Base-by-base conservation (phyloP, 2,888 invertebrate species). In the Cheilosia variabilis region DNA sequence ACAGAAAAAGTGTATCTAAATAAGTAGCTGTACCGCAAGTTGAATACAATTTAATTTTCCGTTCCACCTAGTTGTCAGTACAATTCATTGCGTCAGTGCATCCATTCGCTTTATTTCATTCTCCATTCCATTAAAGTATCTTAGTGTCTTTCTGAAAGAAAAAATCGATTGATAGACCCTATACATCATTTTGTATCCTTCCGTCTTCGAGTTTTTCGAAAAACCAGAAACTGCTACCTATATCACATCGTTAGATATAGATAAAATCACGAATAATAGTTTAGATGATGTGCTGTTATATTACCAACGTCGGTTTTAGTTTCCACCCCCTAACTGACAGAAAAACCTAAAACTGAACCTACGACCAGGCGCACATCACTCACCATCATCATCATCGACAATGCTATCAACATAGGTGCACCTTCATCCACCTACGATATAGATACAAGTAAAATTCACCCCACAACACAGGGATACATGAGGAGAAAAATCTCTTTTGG, bases 401-500 rank as follows among this genome's bases (percentile, higher is more conserved):
- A 58, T 76, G 31, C 47, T 65, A 63, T 73, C 73, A 55, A 24
- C 55, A 34, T 57, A 58, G 15, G 37, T 75, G 75, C 73, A 72
- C 19, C 63, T 37, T 13, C 24, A 41, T 47, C 47, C 65, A 37
- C 19, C 27, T 34, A 41, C 43, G 53, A 73, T 27, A 22, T 4
- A 31, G 41, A 31, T 47, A 47, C 24, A 45, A 75, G 55, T 55
- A 65, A 55, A 57, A 62, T 52, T 19, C 43, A 41, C 47, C 31
- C 27, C 22, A 45, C 43, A 60, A 43, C 43, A 47, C 53, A 68
- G 10, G 24, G 53, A 78, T 78, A 55, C 63, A 78, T 71, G 63
- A 71, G 63, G 71, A 71, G 69, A 78, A 63, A 62, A 63, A 78
- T 71, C 69, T 53, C 63, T 68, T 27, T 7, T 27, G n/a, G 6